Conservation (phyloP, 2,888 invertebrate genomes). For the Eupeodes latifasciatus region DNA sequence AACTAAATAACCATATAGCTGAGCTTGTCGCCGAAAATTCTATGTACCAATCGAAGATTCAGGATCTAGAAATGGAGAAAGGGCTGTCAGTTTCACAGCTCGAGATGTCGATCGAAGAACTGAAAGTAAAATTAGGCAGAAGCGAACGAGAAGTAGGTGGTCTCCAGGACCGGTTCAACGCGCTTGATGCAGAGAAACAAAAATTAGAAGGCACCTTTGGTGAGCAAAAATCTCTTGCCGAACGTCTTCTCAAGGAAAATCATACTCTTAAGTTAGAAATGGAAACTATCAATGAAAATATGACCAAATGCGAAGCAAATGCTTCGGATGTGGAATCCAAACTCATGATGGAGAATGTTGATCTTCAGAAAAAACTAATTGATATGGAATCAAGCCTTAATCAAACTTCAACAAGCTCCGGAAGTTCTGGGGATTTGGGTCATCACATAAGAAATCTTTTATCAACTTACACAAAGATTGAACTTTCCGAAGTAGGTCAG, state of each 20-base stretch:
- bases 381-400: conserved; percentile 80
- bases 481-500: conserved; percentile 75
- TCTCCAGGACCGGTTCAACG: conserved; percentile 76
- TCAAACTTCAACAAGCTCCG: conserved; percentile 52
- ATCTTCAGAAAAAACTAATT: conserved; percentile 80
- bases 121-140: conserved; percentile 77
- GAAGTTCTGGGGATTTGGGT: conserved; percentile 68
- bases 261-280: conserved; percentile 80
- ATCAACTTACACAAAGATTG: conserved; percentile 77
- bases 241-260: conserved; percentile 80
- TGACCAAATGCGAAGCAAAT: conserved; percentile 75
- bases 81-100: conserved; percentile 79
- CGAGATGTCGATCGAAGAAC: conserved; percentile 79
- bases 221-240: conserved; percentile 35
- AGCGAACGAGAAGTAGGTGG: conserved; percentile 74
- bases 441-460: conserved; percentile 79
- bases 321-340: conserved; percentile 78
- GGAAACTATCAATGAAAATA: conserved; percentile 79
- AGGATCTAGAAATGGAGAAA: conserved; percentile 81
- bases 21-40: conserved; percentile 79
- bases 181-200: conserved; percentile 75
- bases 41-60: conserved; percentile 78
- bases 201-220: conserved; percentile 33
- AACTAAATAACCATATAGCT: conserved; percentile 80
- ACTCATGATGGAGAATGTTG: conserved; percentile 77